These are phyloP conservation scores for Neuroscelio doddi DNA, from an alignment of 2,888 invertebrate species.

Conservation along the genomic window DNA sequence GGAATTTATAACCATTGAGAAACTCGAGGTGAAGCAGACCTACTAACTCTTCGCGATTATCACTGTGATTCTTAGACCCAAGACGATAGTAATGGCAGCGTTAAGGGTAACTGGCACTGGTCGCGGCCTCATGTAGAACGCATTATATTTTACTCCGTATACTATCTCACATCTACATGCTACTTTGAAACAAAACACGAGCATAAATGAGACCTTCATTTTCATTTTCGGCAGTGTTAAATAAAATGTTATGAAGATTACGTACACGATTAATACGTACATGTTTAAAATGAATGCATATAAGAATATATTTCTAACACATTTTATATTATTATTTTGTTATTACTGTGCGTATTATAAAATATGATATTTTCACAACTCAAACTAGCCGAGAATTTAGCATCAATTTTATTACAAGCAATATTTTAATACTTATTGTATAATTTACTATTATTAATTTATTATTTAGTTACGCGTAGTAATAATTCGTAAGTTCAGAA, in stretches of 20 bases:
- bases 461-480: too few species aligned
- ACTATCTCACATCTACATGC: neutral
- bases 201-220: neutral
- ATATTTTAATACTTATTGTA: too few species aligned
- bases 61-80: conserved; percentile 52
- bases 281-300: too few species aligned
- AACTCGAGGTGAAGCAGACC: conserved; percentile 44
- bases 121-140: conserved; percentile 28
- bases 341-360: too few species aligned
- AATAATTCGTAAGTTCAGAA: too few species aligned
- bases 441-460: too few species aligned
- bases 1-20: conserved; percentile 53
- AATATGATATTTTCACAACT: too few species aligned
- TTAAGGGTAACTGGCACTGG: conserved; percentile 21
- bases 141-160: conserved; percentile 20
- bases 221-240: neutral
- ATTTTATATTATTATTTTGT: too few species aligned
- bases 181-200: too few species aligned
- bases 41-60: conserved; percentile 54
- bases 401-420: too few species aligned
- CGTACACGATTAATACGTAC: neutral
- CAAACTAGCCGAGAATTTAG: too few species aligned
- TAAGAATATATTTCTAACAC: too few species aligned
- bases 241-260: neutral
- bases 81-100: conserved; percentile 45